Conservation (phyloP, 1,140 invertebrate species). For the Bombus waltoni region DNA sequence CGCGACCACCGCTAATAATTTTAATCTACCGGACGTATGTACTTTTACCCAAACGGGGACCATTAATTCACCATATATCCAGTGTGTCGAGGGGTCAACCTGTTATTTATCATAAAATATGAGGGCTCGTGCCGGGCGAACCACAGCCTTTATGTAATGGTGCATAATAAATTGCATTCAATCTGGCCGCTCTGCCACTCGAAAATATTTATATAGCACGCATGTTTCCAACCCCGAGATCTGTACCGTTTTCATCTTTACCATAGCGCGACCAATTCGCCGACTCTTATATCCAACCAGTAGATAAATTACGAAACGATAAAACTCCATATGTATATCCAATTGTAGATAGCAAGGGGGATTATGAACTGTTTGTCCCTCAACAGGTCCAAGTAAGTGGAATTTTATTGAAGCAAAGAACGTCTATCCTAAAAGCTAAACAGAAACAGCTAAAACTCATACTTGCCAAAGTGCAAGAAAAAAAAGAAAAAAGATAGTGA, state of each 20-base stretch:
- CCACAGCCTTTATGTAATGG: conserved; percentile 70
- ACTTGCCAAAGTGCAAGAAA: too few relatives aligned
- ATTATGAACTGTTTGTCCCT: too few relatives aligned
- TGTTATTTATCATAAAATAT: conserved; percentile 78
- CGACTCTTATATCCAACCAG: background rate
- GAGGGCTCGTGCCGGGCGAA: conserved; percentile 63
- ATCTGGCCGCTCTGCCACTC: conserved; percentile 59
- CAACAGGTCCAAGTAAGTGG: too few relatives aligned
- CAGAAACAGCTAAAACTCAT: background rate
- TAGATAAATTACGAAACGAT: background rate
- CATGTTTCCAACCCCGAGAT: conserved; percentile 46
- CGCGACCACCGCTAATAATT: conserved; percentile 69
- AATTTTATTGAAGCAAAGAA: too few relatives aligned
- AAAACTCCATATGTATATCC: background rate
- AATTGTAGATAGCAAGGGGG: background rate
- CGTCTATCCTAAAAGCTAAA: background rate
- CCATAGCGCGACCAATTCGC: background rate
- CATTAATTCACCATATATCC: conserved; percentile 73
- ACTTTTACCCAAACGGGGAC: conserved; percentile 66
- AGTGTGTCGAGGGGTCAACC: conserved; percentile 72
- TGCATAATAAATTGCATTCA: conserved; percentile 73
- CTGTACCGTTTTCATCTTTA: conserved; percentile 12
- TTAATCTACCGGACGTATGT: conserved; percentile 66
- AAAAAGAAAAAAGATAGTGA: background rate
- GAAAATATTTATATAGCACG: conserved; percentile 62